Conservation (phyloP, 2,113 vertebrate species). For the Psilopsiagon aymara region DNA sequence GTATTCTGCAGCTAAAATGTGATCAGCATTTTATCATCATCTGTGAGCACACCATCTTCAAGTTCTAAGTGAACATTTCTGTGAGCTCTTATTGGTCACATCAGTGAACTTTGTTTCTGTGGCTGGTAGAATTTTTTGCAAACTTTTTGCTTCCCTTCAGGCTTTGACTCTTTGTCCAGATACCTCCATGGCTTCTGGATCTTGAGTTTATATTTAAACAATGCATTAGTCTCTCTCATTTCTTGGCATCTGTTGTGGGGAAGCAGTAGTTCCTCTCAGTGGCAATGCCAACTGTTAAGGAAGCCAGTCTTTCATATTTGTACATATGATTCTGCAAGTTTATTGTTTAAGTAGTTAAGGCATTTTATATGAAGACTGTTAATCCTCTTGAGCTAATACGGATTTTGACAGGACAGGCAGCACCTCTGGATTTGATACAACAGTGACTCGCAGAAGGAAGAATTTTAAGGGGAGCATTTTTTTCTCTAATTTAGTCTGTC, state of each 20-base stretch:
- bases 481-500: background rate
- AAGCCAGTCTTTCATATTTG: background rate
- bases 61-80: background rate
- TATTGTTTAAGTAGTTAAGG: background rate
- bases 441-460: background rate
- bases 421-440: background rate
- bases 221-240: background rate
- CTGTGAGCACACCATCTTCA: background rate
- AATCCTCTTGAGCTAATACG: background rate
- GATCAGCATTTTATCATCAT: background rate
- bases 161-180: background rate
- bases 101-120: background rate
- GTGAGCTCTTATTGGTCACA: background rate
- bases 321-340: background rate
- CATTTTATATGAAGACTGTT: background rate
- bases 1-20: background rate
- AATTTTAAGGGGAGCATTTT: background rate
- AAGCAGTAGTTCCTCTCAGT: background rate
- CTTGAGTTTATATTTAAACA: background rate
- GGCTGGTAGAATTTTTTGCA: background rate
- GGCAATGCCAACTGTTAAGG: background rate
- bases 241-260: background rate
- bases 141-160: background rate
- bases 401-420: background rate
- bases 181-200: background rate